Conservation (phyloP, 2,888 invertebrate genomes). For the Eupithecia pulchellata region DNA sequence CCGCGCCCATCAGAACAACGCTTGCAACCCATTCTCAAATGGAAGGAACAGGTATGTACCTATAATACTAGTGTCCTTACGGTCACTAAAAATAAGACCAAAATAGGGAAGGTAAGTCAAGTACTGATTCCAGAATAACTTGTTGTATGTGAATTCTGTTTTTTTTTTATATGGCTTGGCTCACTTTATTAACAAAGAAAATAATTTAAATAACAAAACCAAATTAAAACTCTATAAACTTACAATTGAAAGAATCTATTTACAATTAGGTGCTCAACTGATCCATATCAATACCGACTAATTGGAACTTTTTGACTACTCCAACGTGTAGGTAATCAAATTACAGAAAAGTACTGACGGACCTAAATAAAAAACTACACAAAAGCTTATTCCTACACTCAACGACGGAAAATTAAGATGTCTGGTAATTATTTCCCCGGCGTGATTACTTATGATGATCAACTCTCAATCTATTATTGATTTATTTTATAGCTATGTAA, state of each 20-base stretch:
- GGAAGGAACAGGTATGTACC: neutral
- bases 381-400: neutral
- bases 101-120: no score
- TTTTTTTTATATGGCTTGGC: neutral
- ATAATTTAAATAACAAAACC: no score
- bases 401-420: conserved; percentile 37
- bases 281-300: no score
- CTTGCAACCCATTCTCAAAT: neutral
- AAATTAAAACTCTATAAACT: no score
- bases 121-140: neutral
- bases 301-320: no score
- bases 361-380: neutral
- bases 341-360: neutral
- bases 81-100: neutral
- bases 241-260: no score
- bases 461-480: conserved; percentile 34
- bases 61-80: neutral
- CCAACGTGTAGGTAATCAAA: neutral
- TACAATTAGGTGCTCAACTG: no score
- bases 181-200: neutral
- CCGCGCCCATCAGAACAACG: neutral
- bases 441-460: conserved; percentile 34
- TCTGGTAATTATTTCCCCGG: conserved; percentile 32
- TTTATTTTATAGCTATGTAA: conserved; percentile 34
- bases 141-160: neutral